Evolutionary conservation across 2,113 vertebrate species (phyloP).

Genomic region (Silurus asotus): DNA sequence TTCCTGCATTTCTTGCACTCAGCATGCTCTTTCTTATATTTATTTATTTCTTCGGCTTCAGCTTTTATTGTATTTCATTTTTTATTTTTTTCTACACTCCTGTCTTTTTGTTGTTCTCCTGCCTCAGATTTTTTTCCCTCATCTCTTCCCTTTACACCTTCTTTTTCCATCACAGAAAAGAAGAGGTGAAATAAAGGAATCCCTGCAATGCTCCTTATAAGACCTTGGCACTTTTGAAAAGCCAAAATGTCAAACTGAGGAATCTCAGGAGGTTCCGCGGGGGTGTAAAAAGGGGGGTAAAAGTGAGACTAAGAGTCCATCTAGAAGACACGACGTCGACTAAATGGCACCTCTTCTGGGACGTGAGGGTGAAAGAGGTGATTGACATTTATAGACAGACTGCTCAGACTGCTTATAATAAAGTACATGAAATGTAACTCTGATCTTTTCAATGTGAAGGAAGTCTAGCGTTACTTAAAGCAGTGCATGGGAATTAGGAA

Average conservation of each 20-base stretch:
- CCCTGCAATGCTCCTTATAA: conserved; percentile 13
- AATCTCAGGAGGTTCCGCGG: conserved; percentile 23
- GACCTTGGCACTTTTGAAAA: conserved; percentile 36
- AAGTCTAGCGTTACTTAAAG: not conserved
- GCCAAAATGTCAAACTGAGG: conserved; percentile 44
- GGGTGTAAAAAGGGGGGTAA: conserved; percentile 3
- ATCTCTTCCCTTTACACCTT: not conserved
- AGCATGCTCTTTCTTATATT: not conserved
- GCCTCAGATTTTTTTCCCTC: not conserved
- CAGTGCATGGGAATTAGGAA: not conserved
- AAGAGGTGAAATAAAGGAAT: conserved; percentile 18
- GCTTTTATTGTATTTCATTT: not conserved
- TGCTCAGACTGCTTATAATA: conserved; percentile 1
- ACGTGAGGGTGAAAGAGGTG: conserved; percentile 14
- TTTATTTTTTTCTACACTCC: not conserved
- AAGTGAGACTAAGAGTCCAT: conserved; percentile 22
- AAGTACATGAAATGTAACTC: not conserved
- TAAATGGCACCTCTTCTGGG: conserved; percentile 39
- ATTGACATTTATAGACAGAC: conserved; percentile 38
- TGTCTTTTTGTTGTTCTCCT: not conserved
- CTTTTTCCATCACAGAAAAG: conserved; percentile 2
- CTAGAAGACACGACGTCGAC: not conserved
- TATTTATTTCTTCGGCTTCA: not conserved
- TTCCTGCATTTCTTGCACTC: conserved; percentile 2
- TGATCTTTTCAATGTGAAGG: not conserved